Evolutionary conservation across 2,797 vertebrate species (phyloP).

Genomic region (Caiman crocodilus): DNA sequence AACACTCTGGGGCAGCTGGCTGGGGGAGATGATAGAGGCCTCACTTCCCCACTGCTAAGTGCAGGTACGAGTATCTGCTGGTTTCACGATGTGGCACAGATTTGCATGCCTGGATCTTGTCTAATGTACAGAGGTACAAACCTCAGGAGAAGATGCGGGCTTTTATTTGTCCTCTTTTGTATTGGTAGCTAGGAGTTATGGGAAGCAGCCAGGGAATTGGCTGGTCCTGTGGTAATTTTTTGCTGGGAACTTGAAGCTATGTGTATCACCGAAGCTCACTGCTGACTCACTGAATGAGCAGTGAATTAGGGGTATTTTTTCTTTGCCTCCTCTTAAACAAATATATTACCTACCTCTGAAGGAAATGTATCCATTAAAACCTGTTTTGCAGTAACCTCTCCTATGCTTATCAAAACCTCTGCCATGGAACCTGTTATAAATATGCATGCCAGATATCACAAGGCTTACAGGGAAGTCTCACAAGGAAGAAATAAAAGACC

Average conservation of each 20-base stretch:
- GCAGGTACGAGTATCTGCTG: not conserved
- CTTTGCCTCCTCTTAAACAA: not conserved
- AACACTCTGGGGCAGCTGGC: not conserved
- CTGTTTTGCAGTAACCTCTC: not conserved
- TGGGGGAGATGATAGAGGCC: not conserved
- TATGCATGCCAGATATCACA: not conserved
- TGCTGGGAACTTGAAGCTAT: not conserved
- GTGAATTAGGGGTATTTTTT: not conserved
- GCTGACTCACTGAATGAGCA: fast-evolving
- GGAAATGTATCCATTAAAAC: not conserved
- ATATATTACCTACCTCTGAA: not conserved
- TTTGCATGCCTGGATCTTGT: not conserved
- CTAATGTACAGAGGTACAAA: fast-evolving
- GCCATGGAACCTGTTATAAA: fast-evolving
- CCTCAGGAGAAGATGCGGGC: not conserved
- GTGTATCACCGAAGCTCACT: not conserved
- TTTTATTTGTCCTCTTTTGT: not conserved
- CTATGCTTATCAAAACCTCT: not conserved
- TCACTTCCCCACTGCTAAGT: fast-evolving
- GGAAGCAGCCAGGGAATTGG: not conserved
- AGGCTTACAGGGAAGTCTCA: not conserved
- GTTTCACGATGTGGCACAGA: not conserved
- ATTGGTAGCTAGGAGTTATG: not conserved
- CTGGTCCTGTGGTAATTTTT: not conserved
- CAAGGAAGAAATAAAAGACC: not conserved